phyloP scores from a whole-genome alignment of 2,797 vertebrate species.

The Nyctibius grandis region DNA sequence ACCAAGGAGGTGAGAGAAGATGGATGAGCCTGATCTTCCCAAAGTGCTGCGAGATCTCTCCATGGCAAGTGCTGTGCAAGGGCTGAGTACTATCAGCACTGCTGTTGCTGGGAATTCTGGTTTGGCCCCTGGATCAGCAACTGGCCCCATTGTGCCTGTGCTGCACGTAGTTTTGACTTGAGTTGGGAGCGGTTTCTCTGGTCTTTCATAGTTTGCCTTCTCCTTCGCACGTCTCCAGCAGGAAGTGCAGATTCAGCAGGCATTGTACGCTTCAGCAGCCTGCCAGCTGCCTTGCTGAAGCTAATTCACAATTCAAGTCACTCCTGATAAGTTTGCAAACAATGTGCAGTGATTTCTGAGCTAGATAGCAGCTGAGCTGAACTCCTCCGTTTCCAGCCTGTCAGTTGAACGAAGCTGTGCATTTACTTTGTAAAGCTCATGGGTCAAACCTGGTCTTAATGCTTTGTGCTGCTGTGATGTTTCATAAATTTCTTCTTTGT shows the following conservation, averaged over 20 bases:
- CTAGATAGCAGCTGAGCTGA: slow-evolving; percentile 1
- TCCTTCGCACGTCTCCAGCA: slow-evolving; percentile 50
- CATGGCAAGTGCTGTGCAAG: not conserved
- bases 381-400: not conserved
- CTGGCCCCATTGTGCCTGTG: not conserved
- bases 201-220: slow-evolving; percentile 55
- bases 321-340: slow-evolving; percentile 54
- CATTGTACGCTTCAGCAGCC: slow-evolving; percentile 49
- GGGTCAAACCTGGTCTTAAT: not conserved
- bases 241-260: slow-evolving; percentile 63
- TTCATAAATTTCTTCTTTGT: not conserved
- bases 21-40: not conserved
- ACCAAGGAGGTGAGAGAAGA: not conserved
- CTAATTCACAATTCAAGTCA: slow-evolving; percentile 52
- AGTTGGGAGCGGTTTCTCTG: not conserved
- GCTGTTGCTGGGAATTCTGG: not conserved
- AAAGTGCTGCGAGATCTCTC: not conserved
- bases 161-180: not conserved
- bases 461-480: not conserved
- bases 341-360: slow-evolving; percentile 37
- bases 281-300: slow-evolving; percentile 51
- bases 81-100: not conserved
- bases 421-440: not conserved
- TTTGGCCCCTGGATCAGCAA: not conserved
- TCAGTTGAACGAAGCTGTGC: not conserved